Evolutionary conservation across 2,888 invertebrate genomes (phyloP).

Genomic region (Sipha maydis): DNA sequence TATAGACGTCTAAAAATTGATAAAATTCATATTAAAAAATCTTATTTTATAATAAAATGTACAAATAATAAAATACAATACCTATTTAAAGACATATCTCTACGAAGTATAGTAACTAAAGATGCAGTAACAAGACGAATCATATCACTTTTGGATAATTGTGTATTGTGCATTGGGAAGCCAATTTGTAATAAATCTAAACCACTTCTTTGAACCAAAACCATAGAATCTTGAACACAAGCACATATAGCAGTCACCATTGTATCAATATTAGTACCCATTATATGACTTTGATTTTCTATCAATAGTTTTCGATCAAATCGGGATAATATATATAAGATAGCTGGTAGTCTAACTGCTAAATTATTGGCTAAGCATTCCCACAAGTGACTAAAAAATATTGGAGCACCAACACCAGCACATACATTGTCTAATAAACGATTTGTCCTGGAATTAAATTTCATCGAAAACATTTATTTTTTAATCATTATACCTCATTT

Average conservation of each 20-base stretch:
- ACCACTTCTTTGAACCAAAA: slow-evolving; percentile 85
- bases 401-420: slow-evolving; percentile 78
- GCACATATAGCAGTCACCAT: slow-evolving; percentile 84
- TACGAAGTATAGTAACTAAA: slow-evolving; percentile 78
- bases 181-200: slow-evolving; percentile 84
- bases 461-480: background rate
- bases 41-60: background rate
- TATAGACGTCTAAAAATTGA: slow-evolving; percentile 74
- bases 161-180: slow-evolving; percentile 85
- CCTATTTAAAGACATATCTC: slow-evolving; percentile 91
- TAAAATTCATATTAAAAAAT: background rate
- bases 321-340: slow-evolving; percentile 81
- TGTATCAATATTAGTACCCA: slow-evolving; percentile 84
- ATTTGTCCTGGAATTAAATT: slow-evolving; percentile 70
- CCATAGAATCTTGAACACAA: slow-evolving; percentile 81
- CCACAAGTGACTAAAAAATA: slow-evolving; percentile 90
- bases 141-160: slow-evolving; percentile 76
- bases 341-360: slow-evolving; percentile 82
- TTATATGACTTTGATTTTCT: slow-evolving; percentile 83
- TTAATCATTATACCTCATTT: background rate
- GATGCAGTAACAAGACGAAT: slow-evolving; percentile 79
- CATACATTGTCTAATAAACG: slow-evolving; percentile 77
- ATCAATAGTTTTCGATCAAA: slow-evolving; percentile 81
- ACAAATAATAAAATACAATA: slow-evolving; percentile 65
- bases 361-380: slow-evolving; percentile 85